A percentile compares a stretch with the other conserved stretches of the same genome.
Evolutionary conservation across 2,888 invertebrate species (phyloP).

Genomic region (Cryptophagus acutangulus): DNA sequence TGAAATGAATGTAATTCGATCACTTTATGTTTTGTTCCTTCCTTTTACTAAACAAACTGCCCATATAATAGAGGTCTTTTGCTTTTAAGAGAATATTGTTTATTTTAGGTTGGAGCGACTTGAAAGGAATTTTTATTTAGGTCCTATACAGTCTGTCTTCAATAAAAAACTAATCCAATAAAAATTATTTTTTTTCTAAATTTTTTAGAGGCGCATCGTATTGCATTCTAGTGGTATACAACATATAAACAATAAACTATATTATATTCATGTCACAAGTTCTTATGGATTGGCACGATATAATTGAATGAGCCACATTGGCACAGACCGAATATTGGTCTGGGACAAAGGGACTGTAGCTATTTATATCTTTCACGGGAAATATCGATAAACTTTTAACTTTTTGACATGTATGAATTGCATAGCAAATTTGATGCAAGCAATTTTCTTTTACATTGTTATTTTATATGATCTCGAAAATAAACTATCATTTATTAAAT

Average conservation of each 20-base stretch:
- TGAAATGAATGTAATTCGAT: constrained; percentile 32
- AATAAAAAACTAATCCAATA: no score
- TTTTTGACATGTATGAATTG: no score
- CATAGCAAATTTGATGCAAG: no score
- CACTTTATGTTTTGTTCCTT: constrained; percentile 28
- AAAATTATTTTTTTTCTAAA: no score
- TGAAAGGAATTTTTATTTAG: no score
- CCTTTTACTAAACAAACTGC: constrained; percentile 24
- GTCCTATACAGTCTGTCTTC: no score
- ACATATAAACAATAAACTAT: constrained; percentile 27
- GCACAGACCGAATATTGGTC: constrained; percentile 42
- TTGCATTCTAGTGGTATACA: no score
- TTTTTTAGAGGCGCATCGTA: no score
- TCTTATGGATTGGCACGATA: constrained; percentile 31
- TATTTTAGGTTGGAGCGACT: neutral
- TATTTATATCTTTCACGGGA: constrained; percentile 39
- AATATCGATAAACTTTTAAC: constrained; percentile 7
- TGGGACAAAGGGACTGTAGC: constrained; percentile 45
- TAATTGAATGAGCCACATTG: constrained; percentile 39
- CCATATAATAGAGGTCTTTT: constrained; percentile 7
- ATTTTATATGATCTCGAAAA: no score
- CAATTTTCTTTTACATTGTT: no score
- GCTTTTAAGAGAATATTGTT: neutral
- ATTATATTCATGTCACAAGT: constrained; percentile 33
- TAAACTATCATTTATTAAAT: no score